Conservation (phyloP, 37 sponge, comb jelly and placozoan species). For the Petrosia ficiformis region DNA sequence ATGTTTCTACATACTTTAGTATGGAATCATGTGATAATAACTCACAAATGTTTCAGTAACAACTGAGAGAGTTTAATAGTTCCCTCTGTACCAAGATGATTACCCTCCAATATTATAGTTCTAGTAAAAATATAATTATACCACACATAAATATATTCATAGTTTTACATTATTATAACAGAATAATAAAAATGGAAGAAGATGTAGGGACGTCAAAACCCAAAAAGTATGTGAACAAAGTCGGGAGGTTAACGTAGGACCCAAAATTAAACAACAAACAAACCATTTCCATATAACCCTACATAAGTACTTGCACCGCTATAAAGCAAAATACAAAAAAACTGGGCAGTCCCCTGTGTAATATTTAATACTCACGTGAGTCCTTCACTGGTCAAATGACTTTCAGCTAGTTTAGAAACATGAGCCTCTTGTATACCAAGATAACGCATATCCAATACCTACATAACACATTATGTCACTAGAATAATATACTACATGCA, state of each 20-base stretch:
- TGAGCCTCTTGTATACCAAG: slow-evolving; percentile 37
- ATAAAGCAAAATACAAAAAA: no score
- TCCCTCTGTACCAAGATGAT: slow-evolving; percentile 32
- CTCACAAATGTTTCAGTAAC: slow-evolving; percentile 44
- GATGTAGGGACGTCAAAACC: no score
- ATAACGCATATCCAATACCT: slow-evolving; percentile 56
- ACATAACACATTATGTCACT: background rate
- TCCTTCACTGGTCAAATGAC: slow-evolving; percentile 59
- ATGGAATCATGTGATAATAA: background rate
- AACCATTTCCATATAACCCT: no score
- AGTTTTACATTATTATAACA: no score
- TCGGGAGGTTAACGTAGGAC: no score
- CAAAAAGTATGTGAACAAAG: no score
- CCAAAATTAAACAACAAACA: no score
- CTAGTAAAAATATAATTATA: no score
- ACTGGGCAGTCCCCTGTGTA: no score
- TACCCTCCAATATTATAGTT: slow-evolving; percentile 53
- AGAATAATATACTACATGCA: background rate
- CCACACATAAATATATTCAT: no score
- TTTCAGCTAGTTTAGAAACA: slow-evolving; percentile 54
- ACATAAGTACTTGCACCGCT: no score
- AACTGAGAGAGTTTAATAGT: slow-evolving; percentile 39
- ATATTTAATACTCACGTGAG: slow-evolving; percentile 25
- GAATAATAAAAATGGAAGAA: no score
- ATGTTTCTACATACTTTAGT: background rate